A percentile compares a stretch with the other conserved stretches of the same genome.
Conservation (phyloP, 2,113 vertebrate genomes). For the Rousettus leschenaultii region DNA sequence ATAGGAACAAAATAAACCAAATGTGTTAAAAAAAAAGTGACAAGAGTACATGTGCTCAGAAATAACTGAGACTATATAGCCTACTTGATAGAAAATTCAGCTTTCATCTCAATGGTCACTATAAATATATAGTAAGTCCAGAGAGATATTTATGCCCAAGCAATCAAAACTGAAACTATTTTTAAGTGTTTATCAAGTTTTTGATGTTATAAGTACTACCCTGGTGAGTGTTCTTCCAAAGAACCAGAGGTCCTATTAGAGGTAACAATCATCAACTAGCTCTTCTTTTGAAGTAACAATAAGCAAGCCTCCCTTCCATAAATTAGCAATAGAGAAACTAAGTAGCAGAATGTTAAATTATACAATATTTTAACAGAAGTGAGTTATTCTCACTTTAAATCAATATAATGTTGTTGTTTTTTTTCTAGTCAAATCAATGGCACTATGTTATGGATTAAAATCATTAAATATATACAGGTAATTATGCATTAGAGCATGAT, state of each 20-base stretch:
- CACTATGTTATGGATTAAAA: not conserved
- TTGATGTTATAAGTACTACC: not conserved
- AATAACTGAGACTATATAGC: not conserved
- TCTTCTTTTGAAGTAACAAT: not conserved
- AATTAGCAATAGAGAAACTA: not conserved
- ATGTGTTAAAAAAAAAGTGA: not conserved
- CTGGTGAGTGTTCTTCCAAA: not conserved
- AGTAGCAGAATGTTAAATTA: not conserved
- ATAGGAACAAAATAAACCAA: not conserved
- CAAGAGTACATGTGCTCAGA: not conserved
- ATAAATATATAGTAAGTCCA: not conserved
- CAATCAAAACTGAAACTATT: not conserved
- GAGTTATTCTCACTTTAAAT: not conserved
- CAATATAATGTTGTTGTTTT: not conserved
- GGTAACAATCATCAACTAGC: not conserved
- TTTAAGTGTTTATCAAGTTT: not conserved
- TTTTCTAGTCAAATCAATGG: not conserved
- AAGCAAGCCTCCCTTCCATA: not conserved
- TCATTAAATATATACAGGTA: not conserved
- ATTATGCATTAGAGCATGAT: not conserved
- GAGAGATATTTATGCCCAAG: not conserved
- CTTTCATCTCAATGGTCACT: not conserved
- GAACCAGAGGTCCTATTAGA: not conserved
- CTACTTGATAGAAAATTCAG: not conserved
- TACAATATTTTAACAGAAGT: not conserved